These are phyloP conservation scores for Pagrus major DNA, from an alignment of 2,113 vertebrate species.

Conservation along the genomic window DNA sequence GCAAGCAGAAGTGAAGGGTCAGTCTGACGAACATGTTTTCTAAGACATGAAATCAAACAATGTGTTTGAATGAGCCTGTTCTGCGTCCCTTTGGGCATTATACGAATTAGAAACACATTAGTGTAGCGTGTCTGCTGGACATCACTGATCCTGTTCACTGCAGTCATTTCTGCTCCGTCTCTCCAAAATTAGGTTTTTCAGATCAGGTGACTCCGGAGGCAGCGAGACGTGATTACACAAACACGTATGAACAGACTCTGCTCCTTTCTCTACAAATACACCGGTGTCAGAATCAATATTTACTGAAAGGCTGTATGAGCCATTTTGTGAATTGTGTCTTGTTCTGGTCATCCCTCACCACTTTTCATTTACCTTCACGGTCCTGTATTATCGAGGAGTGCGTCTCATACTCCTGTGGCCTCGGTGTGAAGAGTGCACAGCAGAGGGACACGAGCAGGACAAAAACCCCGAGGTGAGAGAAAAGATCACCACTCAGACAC, in stretches of 20 bases:
- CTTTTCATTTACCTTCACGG: background rate
- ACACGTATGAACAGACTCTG: background rate
- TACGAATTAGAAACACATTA: slow-evolving; percentile 26
- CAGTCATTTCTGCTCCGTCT: slow-evolving; percentile 3
- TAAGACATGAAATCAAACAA: slow-evolving; percentile 9
- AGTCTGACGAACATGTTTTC: slow-evolving; percentile 36
- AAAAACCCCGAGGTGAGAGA: slow-evolving; percentile 9
- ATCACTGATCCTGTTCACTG: slow-evolving; percentile 11
- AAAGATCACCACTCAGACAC: slow-evolving; percentile 12
- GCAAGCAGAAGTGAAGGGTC: slow-evolving; percentile 30
- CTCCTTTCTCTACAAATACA: background rate
- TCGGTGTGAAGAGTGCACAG: background rate
- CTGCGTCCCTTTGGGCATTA: background rate
- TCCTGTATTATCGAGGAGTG: slow-evolving; percentile 7
- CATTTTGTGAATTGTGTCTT: background rate
- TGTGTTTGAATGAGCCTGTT: slow-evolving; percentile 25
- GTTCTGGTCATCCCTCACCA: background rate
- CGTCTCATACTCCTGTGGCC: background rate
- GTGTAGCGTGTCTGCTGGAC: slow-evolving; percentile 13
- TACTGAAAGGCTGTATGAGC: background rate
- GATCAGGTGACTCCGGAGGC: background rate
- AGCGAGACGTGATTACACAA: slow-evolving; percentile 7
- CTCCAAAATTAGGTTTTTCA: slow-evolving; percentile 25
- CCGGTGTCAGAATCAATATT: background rate
- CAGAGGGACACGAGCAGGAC: slow-evolving; percentile 15